A percentile compares a stretch with the other conserved stretches of the same genome.
Conservation (phyloP, 92 coral and sea anemone genomes). For the Zoanthus sociatus region DNA sequence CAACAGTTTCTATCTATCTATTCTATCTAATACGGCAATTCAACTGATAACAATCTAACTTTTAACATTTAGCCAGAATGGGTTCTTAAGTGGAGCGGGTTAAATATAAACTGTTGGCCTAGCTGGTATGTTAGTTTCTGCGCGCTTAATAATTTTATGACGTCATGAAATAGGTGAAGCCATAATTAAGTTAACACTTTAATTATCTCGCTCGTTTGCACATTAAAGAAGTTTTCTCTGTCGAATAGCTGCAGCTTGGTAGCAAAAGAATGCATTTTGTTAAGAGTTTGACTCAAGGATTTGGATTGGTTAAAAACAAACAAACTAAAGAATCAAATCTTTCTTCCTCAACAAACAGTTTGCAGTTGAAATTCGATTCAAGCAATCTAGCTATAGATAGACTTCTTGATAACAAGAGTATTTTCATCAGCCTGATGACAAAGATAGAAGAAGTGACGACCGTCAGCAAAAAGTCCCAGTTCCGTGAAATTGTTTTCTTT, state of each 20-base stretch:
- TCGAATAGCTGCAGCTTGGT: not conserved
- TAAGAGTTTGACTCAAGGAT: not conserved
- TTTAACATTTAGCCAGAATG: no score
- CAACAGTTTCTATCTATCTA: no score
- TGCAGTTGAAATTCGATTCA: slow-evolving; percentile 16
- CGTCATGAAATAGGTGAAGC: not conserved
- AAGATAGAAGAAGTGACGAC: slow-evolving; percentile 82
- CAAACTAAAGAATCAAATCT: slow-evolving; percentile 8
- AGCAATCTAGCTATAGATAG: slow-evolving; percentile 60
- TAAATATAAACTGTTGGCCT: no score
- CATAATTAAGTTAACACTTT: not conserved
- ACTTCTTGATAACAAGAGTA: slow-evolving; percentile 66
- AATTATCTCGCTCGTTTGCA: not conserved
- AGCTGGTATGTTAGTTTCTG: no score
- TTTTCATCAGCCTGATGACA: slow-evolving; percentile 70
- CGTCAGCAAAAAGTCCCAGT: slow-evolving; percentile 73
- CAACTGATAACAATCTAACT: no score
- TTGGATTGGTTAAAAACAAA: not conserved
- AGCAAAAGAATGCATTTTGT: not conserved
- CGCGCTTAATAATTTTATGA: not conserved
- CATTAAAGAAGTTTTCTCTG: not conserved
- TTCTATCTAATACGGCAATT: no score
- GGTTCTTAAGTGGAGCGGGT: no score
- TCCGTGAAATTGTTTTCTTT: slow-evolving; percentile 72
- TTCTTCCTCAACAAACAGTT: not conserved